Conservation (phyloP, 2,797 vertebrate species). For the Furcifer pardalis region DNA sequence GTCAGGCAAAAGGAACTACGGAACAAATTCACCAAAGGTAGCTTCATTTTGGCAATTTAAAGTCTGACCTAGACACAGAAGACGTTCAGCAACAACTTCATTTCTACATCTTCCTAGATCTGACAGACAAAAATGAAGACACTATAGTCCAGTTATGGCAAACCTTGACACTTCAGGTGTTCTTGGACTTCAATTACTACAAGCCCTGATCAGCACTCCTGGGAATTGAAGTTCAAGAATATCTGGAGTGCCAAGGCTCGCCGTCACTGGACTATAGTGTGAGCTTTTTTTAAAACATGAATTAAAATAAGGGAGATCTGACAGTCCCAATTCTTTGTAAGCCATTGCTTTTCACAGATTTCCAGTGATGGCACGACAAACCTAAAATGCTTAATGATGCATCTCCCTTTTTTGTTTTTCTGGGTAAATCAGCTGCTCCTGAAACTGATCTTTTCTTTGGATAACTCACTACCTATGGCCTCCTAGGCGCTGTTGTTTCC, state of each 20-base stretch:
- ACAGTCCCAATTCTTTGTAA: neutral
- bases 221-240: no score
- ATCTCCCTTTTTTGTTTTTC: neutral
- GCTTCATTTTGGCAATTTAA: no score
- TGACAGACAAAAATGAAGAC: neutral
- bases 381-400: slow-evolving; percentile 2
- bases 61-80: no score
- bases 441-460: neutral
- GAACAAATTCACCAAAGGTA: no score
- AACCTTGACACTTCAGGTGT: no score
- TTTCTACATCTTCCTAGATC: neutral
- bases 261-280: no score
- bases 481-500: neutral
- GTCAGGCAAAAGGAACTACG: no score
- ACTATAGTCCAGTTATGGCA: no score
- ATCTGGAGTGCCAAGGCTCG: no score
- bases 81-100: neutral
- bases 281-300: slow-evolving; percentile 1
- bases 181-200: no score
- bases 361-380: neutral
- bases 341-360: neutral
- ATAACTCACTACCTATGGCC: neutral
- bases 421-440: neutral
- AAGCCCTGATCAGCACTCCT: no score
- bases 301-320: slow-evolving; percentile 1